phyloP scores from a whole-genome alignment of 2,888 invertebrate genomes.

The Horisme vitalbata region DNA sequence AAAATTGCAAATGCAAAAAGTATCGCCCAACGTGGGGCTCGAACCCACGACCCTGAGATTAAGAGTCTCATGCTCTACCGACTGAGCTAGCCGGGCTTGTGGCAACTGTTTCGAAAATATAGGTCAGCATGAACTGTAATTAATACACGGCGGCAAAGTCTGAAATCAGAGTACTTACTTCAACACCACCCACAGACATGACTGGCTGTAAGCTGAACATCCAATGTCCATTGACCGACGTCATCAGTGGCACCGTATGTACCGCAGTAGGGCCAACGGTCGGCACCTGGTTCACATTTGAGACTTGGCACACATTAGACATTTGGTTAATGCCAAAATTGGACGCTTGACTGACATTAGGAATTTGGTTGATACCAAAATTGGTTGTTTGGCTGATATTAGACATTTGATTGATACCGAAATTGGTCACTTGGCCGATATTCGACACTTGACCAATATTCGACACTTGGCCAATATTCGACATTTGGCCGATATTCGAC shows the following conservation, averaged over 20 bases:
- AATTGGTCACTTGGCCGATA: neutral
- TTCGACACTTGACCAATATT: constrained; percentile 35
- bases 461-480: constrained; percentile 5
- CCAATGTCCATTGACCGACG: constrained; percentile 76
- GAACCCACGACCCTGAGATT: constrained; percentile 86
- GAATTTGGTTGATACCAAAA: too few relatives aligned
- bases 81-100: constrained; percentile 82
- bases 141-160: too few relatives aligned
- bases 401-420: neutral
- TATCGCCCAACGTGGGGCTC: constrained; percentile 73
- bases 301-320: neutral
- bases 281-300: constrained; percentile 7
- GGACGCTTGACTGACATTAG: neutral
- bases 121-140: neutral
- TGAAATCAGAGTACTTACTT: constrained; percentile 64
- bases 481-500: neutral
- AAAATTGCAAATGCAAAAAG: neutral
- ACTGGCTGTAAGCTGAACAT: constrained; percentile 74
- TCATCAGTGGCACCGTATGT: constrained; percentile 70
- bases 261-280: constrained; percentile 48
- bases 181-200: constrained; percentile 70
- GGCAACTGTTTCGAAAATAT: neutral
- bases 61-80: constrained; percentile 84
- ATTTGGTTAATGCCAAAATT: neutral
- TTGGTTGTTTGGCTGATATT: neutral